Base-by-base conservation (phyloP, 2,888 invertebrate species). In the Rhaphigaster nebulosa region DNA sequence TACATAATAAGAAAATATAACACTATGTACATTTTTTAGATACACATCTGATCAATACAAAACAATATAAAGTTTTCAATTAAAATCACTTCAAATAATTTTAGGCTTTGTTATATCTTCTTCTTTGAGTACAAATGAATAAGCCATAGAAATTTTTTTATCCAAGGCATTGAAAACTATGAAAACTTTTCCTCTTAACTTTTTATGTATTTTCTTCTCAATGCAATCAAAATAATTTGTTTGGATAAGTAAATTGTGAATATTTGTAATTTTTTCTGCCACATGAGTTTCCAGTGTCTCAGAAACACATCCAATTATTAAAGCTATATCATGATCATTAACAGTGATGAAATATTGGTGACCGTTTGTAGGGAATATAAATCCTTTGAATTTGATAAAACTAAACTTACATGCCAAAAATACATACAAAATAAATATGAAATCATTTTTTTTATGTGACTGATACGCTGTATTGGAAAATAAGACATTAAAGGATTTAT, bases 131-230 rank as follows among this genome's bases (percentile, higher is more conserved):
- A 38, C 6, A 84, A 45, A 84, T 5, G 84, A 84, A n/a, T 84
- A 84, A 0, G 84, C 84, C 41, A 84, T 45, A 26, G 45, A 45
- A 26, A 84, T 1, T 45, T 84, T 84, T 41, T 84, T 26, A 45
- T 50, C 34, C 13, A 45, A 84, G 45, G 23, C 6, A 45, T 50
- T 8, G 50, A 1, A n/a, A n/a, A 84, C 15, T 41, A 84, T 84
- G n/a, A n/a, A 84, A n/a, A 84, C 84, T 50, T 84, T 84, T 45
- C 84, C 84, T 13, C 34, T 84, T 84, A 84, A 45, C 29, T 45
- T 84, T 45, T 45, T 84, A 26, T 84, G 26, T 45, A 84, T 38
- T 50, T 84, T n/a, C 15, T 84, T 84, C 18, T 41, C 84, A n/a
- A 84, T 41, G 0, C 26, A 5, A n/a, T 84, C n/a, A 84, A 45